Evolutionary conservation across 2,797 vertebrate genomes (phyloP).

Genomic region (Acropternis orthonyx): DNA sequence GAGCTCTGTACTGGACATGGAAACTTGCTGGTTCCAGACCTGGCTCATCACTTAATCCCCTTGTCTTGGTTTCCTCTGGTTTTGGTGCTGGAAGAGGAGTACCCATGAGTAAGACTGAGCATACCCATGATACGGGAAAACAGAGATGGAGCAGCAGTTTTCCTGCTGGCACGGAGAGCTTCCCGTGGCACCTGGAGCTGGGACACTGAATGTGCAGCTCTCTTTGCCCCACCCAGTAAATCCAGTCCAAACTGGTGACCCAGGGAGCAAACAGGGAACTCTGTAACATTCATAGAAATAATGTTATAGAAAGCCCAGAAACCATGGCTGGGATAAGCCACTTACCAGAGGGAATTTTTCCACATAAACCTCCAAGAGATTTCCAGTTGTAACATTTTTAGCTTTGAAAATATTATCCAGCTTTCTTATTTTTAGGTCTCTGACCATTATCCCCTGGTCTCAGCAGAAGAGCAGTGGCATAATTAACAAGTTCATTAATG

Average conservation of each 20-base stretch:
- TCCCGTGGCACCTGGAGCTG: not conserved
- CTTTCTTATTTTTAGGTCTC: not conserved
- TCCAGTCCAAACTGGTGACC: not conserved
- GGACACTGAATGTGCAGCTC: not conserved
- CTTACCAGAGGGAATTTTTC: not conserved
- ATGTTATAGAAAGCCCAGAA: not conserved
- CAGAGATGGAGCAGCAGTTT: not conserved
- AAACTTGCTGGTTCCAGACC: not conserved
- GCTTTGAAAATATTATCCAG: not conserved
- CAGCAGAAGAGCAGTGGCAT: not conserved
- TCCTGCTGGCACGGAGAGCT: not conserved
- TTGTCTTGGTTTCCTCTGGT: not conserved
- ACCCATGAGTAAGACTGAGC: too few relatives aligned
- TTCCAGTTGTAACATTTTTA: not conserved
- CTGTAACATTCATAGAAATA: not conserved
- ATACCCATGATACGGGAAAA: fast-evolving
- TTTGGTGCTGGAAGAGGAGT: not conserved
- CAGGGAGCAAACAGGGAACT: not conserved
- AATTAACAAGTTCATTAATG: not conserved
- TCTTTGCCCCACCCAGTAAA: not conserved
- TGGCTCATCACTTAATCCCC: fast-evolving
- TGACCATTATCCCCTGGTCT: not conserved
- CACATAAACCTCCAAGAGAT: not conserved
- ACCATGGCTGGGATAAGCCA: not conserved
- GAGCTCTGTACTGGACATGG: not conserved